These are phyloP conservation scores for Perithous albicinctus DNA, from an alignment of 2,888 invertebrate genomes.

Conservation along the genomic window DNA sequence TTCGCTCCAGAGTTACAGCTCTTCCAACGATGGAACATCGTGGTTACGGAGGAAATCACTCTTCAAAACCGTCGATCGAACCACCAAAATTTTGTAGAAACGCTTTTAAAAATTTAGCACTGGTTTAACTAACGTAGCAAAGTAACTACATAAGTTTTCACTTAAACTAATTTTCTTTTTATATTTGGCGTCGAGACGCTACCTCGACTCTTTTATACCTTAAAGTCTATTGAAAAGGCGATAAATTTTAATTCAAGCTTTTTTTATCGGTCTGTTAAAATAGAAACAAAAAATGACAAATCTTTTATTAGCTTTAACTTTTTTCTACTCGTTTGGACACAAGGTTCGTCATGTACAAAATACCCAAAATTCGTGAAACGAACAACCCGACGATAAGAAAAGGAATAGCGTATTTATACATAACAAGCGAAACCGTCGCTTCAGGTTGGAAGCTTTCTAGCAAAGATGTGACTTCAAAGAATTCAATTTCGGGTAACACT, in stretches of 20 bases:
- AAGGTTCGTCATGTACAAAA: conserved; percentile 94
- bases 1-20: no score
- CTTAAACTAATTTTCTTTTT: no score
- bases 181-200: no score
- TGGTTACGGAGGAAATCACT: not conserved
- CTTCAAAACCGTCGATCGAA: no score
- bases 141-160: not conserved
- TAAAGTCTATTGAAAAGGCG: not conserved
- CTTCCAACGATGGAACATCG: no score
- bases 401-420: conserved; percentile 90
- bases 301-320: no score
- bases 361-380: conserved; percentile 88
- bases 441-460: conserved; percentile 90
- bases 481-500: conserved; percentile 89
- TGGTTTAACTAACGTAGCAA: no score
- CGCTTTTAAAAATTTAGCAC: no score
- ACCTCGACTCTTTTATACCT: no score
- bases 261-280: no score
- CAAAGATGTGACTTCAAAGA: conserved; percentile 87
- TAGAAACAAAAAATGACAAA: no score
- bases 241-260: not conserved
- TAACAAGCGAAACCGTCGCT: conserved; percentile 87
- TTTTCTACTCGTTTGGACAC: not conserved
- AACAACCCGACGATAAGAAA: conserved; percentile 85
- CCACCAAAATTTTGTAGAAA: not conserved